Evolutionary conservation across 2,113 vertebrate species (phyloP), one percentile per base, ranked within the genome.

Genomic region (Semicossyphus pulcher): DNA sequence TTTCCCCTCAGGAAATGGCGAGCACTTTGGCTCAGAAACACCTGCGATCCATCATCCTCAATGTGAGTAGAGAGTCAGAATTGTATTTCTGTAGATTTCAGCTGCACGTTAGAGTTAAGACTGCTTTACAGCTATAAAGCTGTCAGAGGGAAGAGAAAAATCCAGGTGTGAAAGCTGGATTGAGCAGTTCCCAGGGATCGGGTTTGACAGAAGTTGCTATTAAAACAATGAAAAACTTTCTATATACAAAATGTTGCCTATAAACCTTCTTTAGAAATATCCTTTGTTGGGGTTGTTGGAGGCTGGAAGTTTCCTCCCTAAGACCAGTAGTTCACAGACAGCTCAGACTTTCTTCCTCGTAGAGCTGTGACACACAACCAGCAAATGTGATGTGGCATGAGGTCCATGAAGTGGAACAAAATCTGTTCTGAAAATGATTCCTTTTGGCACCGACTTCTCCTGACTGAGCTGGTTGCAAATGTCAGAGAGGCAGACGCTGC

Each of bases 11-110:
- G 98, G 98, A 99, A 83, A 99, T 99, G 97, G 97, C 98, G 39
- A 97, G 96, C 61, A 95, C 96, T 32, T 93, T 98, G 91, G 96
- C 97, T 23, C 98, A 99, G 95, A 99, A 98, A 92, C 97, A 99
- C 89, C 94, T 99, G 71, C 94, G 98, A 41, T 97, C 96, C 85
- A 98, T 99, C 89, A 98, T 99, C 83, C 94, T 99, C 41, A 98
- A 98, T 67, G 98, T 99, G 89, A 97, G 97, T 96, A 83, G 69
- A 15, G 23, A 39, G 20, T 56, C 59, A 61, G 57, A 78, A 62
- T 36, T 45, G 20, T 31, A 15, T 51, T 45, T 32, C 26, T 31
- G 39, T 4, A 1, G 16, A 18, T 45, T 51, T 45, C 41, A 54
- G 39, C 36, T 49, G 32, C 39, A 15, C 25, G 1, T 14, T 34